Base-by-base conservation (phyloP, 2,797 vertebrate genomes). In the Pangasius sanitwongsei region DNA sequence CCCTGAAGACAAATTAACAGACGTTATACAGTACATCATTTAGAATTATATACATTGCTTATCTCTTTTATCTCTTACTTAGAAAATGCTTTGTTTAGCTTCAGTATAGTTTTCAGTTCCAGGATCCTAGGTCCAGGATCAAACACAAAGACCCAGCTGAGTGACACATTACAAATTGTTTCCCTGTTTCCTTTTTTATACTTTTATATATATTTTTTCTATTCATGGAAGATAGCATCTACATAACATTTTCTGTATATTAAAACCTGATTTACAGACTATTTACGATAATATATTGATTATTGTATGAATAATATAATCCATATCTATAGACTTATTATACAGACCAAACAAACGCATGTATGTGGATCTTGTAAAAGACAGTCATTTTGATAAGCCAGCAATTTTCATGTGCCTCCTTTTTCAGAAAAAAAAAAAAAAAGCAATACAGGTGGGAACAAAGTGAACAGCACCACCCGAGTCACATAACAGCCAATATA, bases 1-100 rank as follows among this genome's bases (percentile, higher is more conserved):
- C 98, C 98, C 98, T 98, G 92, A 91, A 92, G 1, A 41, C 41
- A 41, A 41, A 41, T 48, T 2, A 12, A 63, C 7, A 80, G 7
- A 31, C 8, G 12, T 61, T 28, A 81, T 4, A 81, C 15, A 34
- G 18, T 57, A 57, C 28, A 31, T 55, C 4, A 6, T 74, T 44
- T 11, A 12, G n/a, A 44, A n/a, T 4, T 20, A 41, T 72, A 11
- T 37, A 8, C 34, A 34, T 37, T 37, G 16, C 69, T 37, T 3
- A 37, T 37, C 15, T 18, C 34, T 37, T 70, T 63, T 72, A 41
- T 41, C 9, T 23, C 23, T 25, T 37, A 34, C 0, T 69, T 18
- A 23, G 6, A 69, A 74, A 20, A 44, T 3, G 25, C 25, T n/a
- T n/a, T 15, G 44, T 77, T 53, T 75, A 75, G 11, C 11, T 4